Evolutionary conservation across 2,113 vertebrate species (phyloP).

Genomic region (Datnioides undecimradiatus): DNA sequence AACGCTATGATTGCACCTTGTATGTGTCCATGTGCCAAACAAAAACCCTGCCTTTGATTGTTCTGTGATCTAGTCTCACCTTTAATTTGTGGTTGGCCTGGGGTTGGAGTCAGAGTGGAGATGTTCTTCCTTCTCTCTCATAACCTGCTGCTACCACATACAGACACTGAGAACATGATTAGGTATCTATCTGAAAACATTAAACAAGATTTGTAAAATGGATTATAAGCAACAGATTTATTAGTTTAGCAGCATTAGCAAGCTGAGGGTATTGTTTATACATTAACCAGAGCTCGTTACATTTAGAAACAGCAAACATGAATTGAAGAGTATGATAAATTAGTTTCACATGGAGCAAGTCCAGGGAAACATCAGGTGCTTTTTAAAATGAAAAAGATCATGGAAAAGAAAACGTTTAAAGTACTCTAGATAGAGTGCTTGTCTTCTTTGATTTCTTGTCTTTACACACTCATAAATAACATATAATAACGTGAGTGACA

Average conservation of each 20-base stretch:
- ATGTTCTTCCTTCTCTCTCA: neutral
- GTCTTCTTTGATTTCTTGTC: too few species aligned
- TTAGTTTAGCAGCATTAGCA: neutral
- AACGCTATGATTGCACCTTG: too few species aligned
- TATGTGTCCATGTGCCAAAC: neutral
- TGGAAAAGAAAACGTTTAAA: neutral
- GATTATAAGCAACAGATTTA: neutral
- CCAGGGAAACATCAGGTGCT: constrained; percentile 1
- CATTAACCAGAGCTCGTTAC: neutral
- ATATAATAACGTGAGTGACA: too few species aligned
- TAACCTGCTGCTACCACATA: neutral
- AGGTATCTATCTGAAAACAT: neutral
- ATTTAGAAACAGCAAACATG: neutral
- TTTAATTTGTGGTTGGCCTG: neutral
- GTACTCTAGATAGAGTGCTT: neutral
- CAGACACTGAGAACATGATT: neutral
- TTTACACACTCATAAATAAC: neutral
- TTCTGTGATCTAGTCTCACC: neutral
- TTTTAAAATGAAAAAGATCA: neutral
- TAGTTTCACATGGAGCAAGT: neutral
- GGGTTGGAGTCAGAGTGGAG: neutral
- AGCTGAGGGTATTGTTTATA: neutral
- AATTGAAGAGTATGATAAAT: too few species aligned
- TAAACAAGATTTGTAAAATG: neutral
- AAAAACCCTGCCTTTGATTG: neutral